Conservation (phyloP, 2,113 vertebrate genomes). For the Poeciliopsis occidentalis region DNA sequence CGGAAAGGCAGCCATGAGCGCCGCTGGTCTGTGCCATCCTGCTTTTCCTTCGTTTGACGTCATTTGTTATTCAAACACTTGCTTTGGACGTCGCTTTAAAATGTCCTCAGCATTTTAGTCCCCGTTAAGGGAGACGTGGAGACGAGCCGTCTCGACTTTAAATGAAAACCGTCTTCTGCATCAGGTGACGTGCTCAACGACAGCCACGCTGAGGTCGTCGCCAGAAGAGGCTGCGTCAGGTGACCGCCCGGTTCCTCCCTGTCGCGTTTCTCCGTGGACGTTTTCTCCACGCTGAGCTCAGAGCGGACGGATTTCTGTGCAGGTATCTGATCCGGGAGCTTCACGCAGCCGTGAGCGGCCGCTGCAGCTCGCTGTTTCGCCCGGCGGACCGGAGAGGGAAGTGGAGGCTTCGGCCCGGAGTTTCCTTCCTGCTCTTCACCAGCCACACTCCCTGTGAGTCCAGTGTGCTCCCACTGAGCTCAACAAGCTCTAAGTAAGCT, state of each 20-base stretch:
- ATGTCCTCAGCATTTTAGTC: too few species aligned
- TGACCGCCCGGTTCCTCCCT: constrained; percentile 34
- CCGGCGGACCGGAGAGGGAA: constrained; percentile 77
- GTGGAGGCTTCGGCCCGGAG: constrained; percentile 84
- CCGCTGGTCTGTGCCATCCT: constrained; percentile 80
- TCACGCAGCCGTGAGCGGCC: constrained; percentile 64
- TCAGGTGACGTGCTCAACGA: constrained; percentile 94
- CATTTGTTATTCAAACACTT: too few species aligned
- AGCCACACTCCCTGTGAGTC: constrained; percentile 96
- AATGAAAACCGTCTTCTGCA: background rate
- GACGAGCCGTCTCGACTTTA: too few species aligned
- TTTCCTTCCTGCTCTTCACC: constrained; percentile 89
- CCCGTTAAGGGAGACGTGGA: too few species aligned
- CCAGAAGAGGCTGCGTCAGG: constrained; percentile 92
- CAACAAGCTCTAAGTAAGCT: background rate
- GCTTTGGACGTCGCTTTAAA: too few species aligned
- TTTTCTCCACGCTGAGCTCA: too few species aligned
- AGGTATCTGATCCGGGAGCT: constrained; percentile 93
- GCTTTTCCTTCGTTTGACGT: background rate
- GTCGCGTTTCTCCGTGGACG: background rate
- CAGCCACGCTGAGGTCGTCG: constrained; percentile 95
- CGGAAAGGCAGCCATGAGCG: constrained; percentile 87
- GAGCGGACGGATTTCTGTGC: background rate
- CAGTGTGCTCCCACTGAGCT: background rate
- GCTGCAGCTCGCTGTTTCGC: constrained; percentile 81